Evolutionary conservation across 1,140 invertebrate genomes (phyloP), one percentile per base, ranked within the genome.

Genomic region (Mercenaria mercenaria): DNA sequence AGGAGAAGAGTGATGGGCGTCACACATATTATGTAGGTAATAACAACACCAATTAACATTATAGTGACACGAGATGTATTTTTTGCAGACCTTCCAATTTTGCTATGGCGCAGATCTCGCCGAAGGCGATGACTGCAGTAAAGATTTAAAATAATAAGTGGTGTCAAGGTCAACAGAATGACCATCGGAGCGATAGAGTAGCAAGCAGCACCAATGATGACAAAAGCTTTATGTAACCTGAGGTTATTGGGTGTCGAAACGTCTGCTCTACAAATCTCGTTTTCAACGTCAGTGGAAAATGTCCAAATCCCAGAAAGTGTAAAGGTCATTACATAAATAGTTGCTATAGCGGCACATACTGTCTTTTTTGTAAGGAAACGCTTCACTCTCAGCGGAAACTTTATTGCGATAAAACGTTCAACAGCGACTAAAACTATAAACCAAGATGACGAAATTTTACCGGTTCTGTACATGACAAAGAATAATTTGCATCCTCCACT

Each of bases 351-450:
- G 0, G 32, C 18, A 32, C 13, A 10, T 6, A 81, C 32, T 0
- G 29, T 37, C 20, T 43, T 34, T n/a, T 61, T 59, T n/a, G 47
- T 56, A 2, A 81, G 15, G 20, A 81, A 15, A 8, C 6, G 10
- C 34, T 81, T 81, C 23, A 37, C 79, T 64, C 61, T 81, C 18
- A 61, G 34, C 4, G 79, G 76, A 52, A 80, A 81, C 10, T 34
- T 39, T 2, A 81, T 43, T 0, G 79, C 79, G 61, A 81, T 32
- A 43, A 81, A 81, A 20, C 79, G 8, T 26, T 81, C 79, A 4
- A 80, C 11, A 2, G 76, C 52, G 10, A 59, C 23, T 43, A 59
- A 13, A n/a, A 81, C 79, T 0, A 81, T 29, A 10, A 23, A 59
- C 79, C 79, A 81, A 23, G 79, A 81, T 1, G 79, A 56, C 32